Evolutionary conservation across 2,888 invertebrate species (phyloP).

Genomic region (Cenopis cana): DNA sequence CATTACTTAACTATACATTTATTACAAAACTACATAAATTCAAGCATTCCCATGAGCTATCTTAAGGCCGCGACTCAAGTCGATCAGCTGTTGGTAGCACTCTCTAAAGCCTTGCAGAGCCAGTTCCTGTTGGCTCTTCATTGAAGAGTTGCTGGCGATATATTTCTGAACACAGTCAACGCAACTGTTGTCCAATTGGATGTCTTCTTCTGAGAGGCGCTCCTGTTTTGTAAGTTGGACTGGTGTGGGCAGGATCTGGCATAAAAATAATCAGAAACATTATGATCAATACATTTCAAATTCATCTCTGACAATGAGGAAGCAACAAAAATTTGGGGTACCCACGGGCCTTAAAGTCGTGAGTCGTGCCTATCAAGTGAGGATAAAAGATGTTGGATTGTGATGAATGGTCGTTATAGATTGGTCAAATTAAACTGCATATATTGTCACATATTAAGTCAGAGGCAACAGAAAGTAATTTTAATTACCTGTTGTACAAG

Average conservation of each 20-base stretch:
- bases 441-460: not conserved
- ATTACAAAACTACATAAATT: conserved; percentile 51
- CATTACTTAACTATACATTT: conserved; percentile 61
- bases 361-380: too few relatives aligned
- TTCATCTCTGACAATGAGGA: too few relatives aligned
- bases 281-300: too few relatives aligned
- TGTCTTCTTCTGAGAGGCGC: conserved; percentile 80
- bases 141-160: conserved; percentile 85
- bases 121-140: conserved; percentile 88
- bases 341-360: too few relatives aligned
- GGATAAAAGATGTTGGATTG: too few relatives aligned
- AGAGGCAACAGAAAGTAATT: not conserved
- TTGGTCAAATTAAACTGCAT: too few relatives aligned
- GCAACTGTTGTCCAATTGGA: conserved; percentile 83
- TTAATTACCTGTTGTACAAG: conserved; percentile 60
- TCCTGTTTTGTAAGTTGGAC: conserved; percentile 74
- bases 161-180: conserved; percentile 86
- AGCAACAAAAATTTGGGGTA: too few relatives aligned
- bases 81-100: conserved; percentile 84
- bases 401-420: too few relatives aligned
- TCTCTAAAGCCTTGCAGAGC: conserved; percentile 90
- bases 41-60: conserved; percentile 87
- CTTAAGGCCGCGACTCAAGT: conserved; percentile 86
- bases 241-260: conserved; percentile 74
- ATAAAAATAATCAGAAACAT: conserved; percentile 43